Evolutionary conservation across 2,797 vertebrate species (phyloP).

Genomic region (Garrulus glandarius): DNA sequence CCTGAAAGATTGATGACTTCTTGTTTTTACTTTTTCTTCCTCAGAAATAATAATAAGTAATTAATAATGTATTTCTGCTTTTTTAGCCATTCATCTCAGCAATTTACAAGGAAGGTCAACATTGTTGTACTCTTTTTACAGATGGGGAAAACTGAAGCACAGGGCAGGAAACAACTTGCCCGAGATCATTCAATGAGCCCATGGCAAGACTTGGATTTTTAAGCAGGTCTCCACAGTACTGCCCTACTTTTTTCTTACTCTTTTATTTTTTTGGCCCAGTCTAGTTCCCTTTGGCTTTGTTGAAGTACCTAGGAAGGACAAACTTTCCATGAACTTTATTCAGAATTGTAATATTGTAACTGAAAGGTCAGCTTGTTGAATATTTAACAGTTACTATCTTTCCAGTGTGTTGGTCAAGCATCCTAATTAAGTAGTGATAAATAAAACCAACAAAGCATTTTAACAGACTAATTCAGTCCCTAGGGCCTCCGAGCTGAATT

Average conservation of each 20-base stretch:
- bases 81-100: neutral
- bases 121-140: neutral
- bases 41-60: constrained; percentile 1
- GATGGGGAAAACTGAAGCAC: constrained; percentile 18
- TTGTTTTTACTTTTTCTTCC: neutral
- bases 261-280: neutral
- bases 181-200: neutral
- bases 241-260: neutral
- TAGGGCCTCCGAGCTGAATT: neutral
- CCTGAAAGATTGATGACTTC: neutral
- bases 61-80: neutral
- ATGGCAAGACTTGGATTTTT: neutral
- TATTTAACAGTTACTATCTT: constrained; percentile 52
- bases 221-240: constrained; percentile 22
- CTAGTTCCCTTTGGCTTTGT: constrained; percentile 18
- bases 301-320: neutral
- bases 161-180: constrained; percentile 33
- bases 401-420: constrained; percentile 22
- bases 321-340: constrained; percentile 43
- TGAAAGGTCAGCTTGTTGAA: constrained; percentile 25
- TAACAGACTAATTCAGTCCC: constrained; percentile 30
- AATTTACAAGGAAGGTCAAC: neutral
- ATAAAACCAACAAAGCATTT: constrained; percentile 43
- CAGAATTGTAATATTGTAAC: constrained; percentile 16
- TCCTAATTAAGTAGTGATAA: constrained; percentile 40